These are phyloP conservation scores for Pheosia tremula DNA, from an alignment of 2,888 invertebrate species.

Conservation along the genomic window DNA sequence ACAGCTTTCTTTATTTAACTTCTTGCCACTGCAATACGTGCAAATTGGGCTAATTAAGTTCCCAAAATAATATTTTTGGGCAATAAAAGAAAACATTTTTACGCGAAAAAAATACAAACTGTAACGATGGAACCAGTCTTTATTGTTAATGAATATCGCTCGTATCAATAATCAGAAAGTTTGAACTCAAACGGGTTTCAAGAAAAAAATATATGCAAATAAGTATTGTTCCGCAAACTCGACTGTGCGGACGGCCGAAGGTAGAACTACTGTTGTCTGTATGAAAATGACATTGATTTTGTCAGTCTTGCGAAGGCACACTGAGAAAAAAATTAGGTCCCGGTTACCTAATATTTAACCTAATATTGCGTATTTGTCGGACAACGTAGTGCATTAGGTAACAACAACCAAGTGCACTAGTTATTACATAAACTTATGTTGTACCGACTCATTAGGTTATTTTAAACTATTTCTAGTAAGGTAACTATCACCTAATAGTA, in stretches of 20 bases:
- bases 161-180: constrained; percentile 23
- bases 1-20: too few species aligned
- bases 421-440: too few species aligned
- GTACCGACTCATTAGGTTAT: too few species aligned
- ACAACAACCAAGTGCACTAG: too few species aligned
- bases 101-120: neutral
- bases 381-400: too few species aligned
- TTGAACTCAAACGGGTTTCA: constrained; percentile 34
- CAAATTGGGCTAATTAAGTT: neutral
- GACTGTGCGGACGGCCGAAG: neutral
- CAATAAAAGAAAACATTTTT: neutral
- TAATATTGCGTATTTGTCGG: too few species aligned
- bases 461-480: too few species aligned
- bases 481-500: too few species aligned
- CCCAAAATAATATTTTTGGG: neutral
- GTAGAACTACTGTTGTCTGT: neutral
- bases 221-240: neutral
- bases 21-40: too few species aligned
- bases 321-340: too few species aligned
- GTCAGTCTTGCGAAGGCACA: neutral
- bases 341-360: too few species aligned
- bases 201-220: constrained; percentile 21
- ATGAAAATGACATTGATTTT: neutral
- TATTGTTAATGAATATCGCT: neutral
- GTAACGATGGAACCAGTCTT: neutral